Evolutionary conservation across 2,888 invertebrate genomes (phyloP).

Genomic region (Tenthredo amoena): DNA sequence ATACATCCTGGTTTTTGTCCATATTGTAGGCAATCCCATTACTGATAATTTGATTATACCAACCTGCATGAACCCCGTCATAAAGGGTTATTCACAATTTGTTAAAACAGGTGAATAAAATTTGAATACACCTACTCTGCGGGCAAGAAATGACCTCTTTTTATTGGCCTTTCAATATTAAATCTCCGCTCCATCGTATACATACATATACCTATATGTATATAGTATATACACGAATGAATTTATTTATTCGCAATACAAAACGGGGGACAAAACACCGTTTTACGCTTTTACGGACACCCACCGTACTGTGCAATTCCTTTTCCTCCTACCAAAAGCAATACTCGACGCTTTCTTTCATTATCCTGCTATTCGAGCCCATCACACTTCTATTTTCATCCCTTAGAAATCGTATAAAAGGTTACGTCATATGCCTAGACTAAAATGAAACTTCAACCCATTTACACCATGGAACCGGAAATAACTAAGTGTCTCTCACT

Average conservation of each 20-base stretch:
- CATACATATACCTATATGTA: background rate
- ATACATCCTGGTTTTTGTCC: background rate
- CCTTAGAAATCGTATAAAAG: background rate
- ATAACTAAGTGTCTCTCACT: background rate
- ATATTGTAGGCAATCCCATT: background rate
- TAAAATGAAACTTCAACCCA: background rate
- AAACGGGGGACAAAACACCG: background rate
- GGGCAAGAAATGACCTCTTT: background rate
- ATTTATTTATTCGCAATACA: background rate
- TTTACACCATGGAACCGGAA: background rate
- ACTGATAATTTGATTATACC: slow-evolving; percentile 14
- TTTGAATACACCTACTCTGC: background rate
- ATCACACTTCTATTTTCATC: slow-evolving; percentile 14
- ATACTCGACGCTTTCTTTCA: background rate
- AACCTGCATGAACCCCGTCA: background rate
- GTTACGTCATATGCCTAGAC: background rate
- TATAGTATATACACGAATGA: background rate
- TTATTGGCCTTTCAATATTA: background rate
- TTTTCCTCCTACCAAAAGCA: background rate
- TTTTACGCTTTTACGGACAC: slow-evolving; percentile 8
- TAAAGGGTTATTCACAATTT: background rate
- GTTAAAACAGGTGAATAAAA: slow-evolving; percentile 19
- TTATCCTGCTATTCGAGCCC: background rate
- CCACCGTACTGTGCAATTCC: background rate
- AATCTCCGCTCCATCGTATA: background rate